Evolutionary conservation across 2,888 invertebrate genomes (phyloP), one percentile per base, ranked within the genome.

Genomic region (Pseudococcus longispinus): DNA sequence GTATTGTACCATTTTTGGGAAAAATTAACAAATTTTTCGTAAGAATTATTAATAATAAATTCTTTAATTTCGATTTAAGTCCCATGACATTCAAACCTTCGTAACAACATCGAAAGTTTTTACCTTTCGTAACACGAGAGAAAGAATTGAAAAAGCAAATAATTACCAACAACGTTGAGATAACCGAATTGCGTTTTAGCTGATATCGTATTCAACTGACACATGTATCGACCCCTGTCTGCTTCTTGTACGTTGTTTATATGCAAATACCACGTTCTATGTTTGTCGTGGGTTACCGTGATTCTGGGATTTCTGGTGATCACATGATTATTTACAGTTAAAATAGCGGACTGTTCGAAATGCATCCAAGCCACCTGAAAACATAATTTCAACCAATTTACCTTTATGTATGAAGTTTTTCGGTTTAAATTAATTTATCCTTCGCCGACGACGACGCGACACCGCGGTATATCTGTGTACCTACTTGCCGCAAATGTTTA

Each of bases 331-430:
- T 97, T 96, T 85, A 97, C 97, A 80, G 97, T 97, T 90, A 97
- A 91, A 90, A 97, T 97, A 83, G 97, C 97, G 85, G 96, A 96
- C 91, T 96, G 96, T 91, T 97, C 97, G 91, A 96, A 97, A 91
- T 97, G 96, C 95, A 97, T 97, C 97, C 97, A 97, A 89, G 97
- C 97, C 89, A 97, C 97, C 97, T 97, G 92, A 46, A 92, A 91
- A 80, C n/a, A 86, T 32, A 84, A 84, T 55, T 37, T 83, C 55
- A 32, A 29, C 23, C 83, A 83, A 80, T 80, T 80, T 80, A 80
- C 77, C 77, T 80, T 42, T 70, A 70, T 70, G 29, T 70, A 70
- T 26, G 2, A 70, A 70, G 70, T 80, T 80, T 80, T 80, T 80
- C 42, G 77, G 77, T 80, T 80, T 29, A 80, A 80, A 80, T 80